phyloP scores from a whole-genome alignment of 2,113 vertebrate species.

The Pongo abelii region DNA sequence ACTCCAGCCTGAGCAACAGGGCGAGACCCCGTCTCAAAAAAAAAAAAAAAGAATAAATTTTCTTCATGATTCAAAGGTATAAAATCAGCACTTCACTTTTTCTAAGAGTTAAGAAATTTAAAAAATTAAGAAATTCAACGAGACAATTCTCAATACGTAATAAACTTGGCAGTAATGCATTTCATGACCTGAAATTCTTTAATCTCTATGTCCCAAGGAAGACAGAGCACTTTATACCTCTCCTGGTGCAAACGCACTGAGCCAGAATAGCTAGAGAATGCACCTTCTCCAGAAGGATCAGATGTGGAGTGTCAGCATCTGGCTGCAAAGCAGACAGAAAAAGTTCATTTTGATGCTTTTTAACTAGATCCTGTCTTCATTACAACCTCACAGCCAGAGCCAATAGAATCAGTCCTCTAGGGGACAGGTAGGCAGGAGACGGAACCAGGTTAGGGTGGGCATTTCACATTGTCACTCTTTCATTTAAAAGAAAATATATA shows the following conservation, averaged over 20 bases:
- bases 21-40: too few relatives aligned
- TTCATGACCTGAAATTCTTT: neutral
- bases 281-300: constrained; percentile 9
- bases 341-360: neutral
- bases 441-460: neutral
- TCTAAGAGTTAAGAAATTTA: constrained; percentile 6
- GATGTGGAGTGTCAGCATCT: neutral
- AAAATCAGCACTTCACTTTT: neutral
- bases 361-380: neutral
- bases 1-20: too few relatives aligned
- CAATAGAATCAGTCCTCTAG: neutral
- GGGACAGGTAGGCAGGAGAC: neutral
- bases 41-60: neutral
- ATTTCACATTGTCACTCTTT: neutral
- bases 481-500: neutral
- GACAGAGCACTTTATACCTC: neutral
- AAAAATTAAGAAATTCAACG: constrained; percentile 2
- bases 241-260: neutral
- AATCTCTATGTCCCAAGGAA: neutral
- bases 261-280: neutral
- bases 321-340: neutral
- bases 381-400: neutral
- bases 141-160: neutral
- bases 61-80: neutral
- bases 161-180: neutral